phyloP scores from a whole-genome alignment of 2,888 invertebrate species.

The Maniola hyperantus region DNA sequence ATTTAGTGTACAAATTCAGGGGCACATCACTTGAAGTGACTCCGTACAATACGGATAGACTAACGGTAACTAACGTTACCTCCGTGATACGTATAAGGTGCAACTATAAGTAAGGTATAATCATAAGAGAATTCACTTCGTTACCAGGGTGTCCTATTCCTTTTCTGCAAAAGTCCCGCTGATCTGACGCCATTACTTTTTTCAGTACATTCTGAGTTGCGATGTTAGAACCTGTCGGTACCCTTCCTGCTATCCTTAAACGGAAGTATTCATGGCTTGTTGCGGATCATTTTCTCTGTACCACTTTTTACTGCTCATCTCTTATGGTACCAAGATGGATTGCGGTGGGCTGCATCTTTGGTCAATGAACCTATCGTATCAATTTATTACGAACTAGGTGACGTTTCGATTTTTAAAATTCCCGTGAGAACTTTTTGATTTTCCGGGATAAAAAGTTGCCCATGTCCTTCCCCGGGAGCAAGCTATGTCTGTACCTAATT shows the following conservation, averaged over 20 bases:
- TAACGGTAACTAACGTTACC: conserved; percentile 12
- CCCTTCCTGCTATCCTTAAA: conserved; percentile 74
- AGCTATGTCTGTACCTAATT: too few species aligned
- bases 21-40: not conserved
- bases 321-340: conserved; percentile 51
- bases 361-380: conserved; percentile 51
- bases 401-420: too few species aligned
- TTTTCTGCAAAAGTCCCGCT: conserved; percentile 56
- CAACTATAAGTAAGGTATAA: conserved; percentile 10
- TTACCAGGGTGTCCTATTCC: conserved; percentile 35
- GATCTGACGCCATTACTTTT: conserved; percentile 57
- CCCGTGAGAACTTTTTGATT: too few species aligned
- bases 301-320: conserved; percentile 58
- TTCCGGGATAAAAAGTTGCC: too few species aligned
- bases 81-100: conserved; percentile 35
- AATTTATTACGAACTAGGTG: not conserved
- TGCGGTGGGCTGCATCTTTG: conserved; percentile 47
- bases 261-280: conserved; percentile 57
- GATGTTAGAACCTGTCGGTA: conserved; percentile 55
- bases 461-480: too few species aligned
- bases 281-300: conserved; percentile 61
- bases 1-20: not conserved
- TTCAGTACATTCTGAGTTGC: conserved; percentile 54
- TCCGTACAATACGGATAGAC: not conserved
- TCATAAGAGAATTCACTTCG: conserved; percentile 13